Conservation (phyloP, 2,888 invertebrate species). For the Dastarcus helophoroides region DNA sequence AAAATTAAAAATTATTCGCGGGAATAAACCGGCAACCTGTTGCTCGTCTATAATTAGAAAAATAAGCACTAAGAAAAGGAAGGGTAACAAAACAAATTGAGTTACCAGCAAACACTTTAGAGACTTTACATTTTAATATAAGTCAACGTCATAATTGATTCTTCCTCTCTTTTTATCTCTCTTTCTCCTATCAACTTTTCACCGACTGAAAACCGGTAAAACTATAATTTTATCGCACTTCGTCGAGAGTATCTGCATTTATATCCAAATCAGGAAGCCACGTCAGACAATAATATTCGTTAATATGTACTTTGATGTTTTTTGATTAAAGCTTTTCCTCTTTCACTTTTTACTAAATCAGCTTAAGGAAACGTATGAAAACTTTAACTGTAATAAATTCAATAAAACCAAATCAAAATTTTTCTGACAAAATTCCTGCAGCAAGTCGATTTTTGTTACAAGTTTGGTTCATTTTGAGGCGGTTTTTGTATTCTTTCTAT, state of each 20-base stretch:
- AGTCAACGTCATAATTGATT: slow-evolving; percentile 27
- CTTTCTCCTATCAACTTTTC: slow-evolving; percentile 4
- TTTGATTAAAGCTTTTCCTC: too few relatives aligned
- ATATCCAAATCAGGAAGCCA: slow-evolving; percentile 22
- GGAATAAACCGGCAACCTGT: slow-evolving; percentile 27
- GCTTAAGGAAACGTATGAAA: too few relatives aligned
- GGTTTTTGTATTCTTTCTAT: too few relatives aligned
- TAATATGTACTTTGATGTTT: too few relatives aligned
- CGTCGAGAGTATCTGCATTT: slow-evolving; percentile 23
- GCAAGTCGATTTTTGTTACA: too few relatives aligned
- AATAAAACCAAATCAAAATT: too few relatives aligned
- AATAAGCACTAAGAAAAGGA: slow-evolving; percentile 24
- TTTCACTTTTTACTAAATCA: too few relatives aligned
- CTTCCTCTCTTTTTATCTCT: slow-evolving; percentile 18
- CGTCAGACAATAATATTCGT: too few relatives aligned
- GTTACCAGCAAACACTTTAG: slow-evolving; percentile 34
- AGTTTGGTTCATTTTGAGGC: too few relatives aligned
- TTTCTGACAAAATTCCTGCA: too few relatives aligned
- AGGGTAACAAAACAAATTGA: slow-evolving; percentile 35
- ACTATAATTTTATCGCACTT: slow-evolving; percentile 25
- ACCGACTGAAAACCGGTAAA: slow-evolving; percentile 23
- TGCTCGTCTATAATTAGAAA: slow-evolving; percentile 29
- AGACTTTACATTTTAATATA: slow-evolving; percentile 31
- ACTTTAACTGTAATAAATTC: too few relatives aligned
- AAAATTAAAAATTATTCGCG: slow-evolving; percentile 31